Percentiles rank a stretch among this genome's conserved stretches.
Conservation (phyloP, 2,113 vertebrate genomes). For the Balaenoptera acutorostrata region DNA sequence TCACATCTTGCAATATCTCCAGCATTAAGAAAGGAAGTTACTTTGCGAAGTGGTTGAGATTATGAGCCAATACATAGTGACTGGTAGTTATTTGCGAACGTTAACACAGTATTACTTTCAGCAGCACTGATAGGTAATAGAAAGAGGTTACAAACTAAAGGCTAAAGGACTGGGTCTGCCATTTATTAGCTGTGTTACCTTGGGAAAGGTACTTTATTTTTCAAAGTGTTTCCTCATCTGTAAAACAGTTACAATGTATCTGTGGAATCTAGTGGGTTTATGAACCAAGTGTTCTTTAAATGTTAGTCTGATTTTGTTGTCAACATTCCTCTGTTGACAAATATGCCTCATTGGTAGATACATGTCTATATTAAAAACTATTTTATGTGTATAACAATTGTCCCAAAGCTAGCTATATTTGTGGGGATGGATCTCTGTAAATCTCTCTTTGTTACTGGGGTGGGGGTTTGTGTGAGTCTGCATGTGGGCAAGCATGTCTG, state of each 20-base stretch:
- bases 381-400: neutral
- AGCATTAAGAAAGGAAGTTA: constrained; percentile 42
- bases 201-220: neutral
- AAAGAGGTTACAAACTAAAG: neutral
- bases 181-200: constrained; percentile 10
- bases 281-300: neutral
- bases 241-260: neutral
- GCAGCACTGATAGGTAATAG: neutral
- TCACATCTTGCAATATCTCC: constrained; percentile 34
- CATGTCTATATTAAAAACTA: neutral
- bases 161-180: neutral
- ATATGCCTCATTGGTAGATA: neutral
- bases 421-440: neutral
- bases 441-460: neutral
- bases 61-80: constrained; percentile 9
- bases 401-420: neutral
- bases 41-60: constrained; percentile 18
- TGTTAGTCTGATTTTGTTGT: neutral
- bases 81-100: constrained; percentile 29
- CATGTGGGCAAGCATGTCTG: neutral
- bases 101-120: neutral
- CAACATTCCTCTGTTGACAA: neutral
- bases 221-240: neutral
- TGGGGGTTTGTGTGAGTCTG: neutral
- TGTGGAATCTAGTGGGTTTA: neutral